phyloP scores from a whole-genome alignment of 2,113 vertebrate genomes.

The Elaphurus davidianus region DNA sequence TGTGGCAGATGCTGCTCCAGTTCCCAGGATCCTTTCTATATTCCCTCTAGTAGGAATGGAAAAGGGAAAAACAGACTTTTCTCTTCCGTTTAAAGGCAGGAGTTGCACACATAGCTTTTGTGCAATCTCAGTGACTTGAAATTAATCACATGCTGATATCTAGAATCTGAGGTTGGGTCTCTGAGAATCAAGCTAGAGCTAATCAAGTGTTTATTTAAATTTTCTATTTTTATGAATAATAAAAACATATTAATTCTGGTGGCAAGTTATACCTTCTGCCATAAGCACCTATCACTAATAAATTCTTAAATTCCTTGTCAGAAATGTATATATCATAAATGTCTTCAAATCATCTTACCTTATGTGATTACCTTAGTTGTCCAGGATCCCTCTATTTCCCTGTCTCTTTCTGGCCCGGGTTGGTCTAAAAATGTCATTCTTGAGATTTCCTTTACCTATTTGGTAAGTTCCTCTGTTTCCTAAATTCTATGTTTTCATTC shows the following conservation, averaged over 20 bases:
- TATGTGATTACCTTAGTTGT: not conserved
- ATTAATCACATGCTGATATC: not conserved
- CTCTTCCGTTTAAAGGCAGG: not conserved
- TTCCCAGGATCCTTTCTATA: not conserved
- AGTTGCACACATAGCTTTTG: not conserved
- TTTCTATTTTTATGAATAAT: not conserved
- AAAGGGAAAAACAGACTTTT: not conserved
- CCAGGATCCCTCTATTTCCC: too few relatives aligned
- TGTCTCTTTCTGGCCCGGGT: not conserved
- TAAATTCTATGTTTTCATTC: not conserved
- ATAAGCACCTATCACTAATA: not conserved
- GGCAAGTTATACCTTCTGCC: not conserved
- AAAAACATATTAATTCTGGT: not conserved
- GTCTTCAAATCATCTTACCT: not conserved
- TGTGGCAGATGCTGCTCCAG: not conserved
- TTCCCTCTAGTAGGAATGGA: not conserved
- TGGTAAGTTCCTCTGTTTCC: not conserved
- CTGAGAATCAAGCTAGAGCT: not conserved
- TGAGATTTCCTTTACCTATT: not conserved
- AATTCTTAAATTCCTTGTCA: not conserved
- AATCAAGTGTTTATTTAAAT: not conserved
- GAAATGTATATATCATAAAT: not conserved
- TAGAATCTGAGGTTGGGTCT: not conserved
- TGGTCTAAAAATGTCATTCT: not conserved
- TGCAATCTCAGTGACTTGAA: not conserved